Percentiles rank a stretch among this genome's conserved stretches.
Evolutionary conservation across 2,113 vertebrate genomes (phyloP).

Genomic region (Danionella cerebrum): DNA sequence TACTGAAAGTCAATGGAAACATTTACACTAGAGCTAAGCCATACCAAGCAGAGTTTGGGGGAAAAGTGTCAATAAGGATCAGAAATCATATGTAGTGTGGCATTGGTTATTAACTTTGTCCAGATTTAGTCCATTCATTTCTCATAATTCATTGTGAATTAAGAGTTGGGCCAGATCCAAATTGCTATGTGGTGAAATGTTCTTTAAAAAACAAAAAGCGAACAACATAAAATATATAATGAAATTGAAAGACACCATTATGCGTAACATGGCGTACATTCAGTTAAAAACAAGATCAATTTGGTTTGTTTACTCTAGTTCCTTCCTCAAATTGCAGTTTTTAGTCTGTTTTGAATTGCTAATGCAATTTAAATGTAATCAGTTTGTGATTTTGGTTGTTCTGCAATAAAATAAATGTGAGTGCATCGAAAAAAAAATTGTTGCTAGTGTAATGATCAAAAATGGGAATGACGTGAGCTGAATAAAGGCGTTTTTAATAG

Average conservation of each 20-base stretch:
- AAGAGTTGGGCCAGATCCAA: too few species aligned
- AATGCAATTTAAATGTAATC: background rate
- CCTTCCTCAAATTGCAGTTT: background rate
- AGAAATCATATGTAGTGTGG: too few species aligned
- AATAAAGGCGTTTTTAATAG: too few species aligned
- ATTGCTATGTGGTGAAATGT: too few species aligned
- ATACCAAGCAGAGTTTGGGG: too few species aligned
- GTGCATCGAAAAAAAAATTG: background rate
- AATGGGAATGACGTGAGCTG: background rate
- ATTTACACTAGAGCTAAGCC: too few species aligned
- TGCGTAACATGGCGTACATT: background rate
- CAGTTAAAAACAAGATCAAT: background rate
- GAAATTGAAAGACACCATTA: background rate
- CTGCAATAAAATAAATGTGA: background rate
- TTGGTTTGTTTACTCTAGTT: background rate
- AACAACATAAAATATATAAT: background rate
- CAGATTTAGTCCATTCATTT: too few species aligned
- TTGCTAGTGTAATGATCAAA: background rate
- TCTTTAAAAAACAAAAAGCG: too few species aligned
- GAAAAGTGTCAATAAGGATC: too few species aligned
- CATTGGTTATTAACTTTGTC: too few species aligned
- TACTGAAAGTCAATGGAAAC: too few species aligned
- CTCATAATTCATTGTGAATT: too few species aligned
- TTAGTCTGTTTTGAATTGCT: background rate
- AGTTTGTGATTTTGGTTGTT: background rate